Evolutionary conservation across 1,140 invertebrate species (phyloP).

Genomic region (Drosophila obscura): DNA sequence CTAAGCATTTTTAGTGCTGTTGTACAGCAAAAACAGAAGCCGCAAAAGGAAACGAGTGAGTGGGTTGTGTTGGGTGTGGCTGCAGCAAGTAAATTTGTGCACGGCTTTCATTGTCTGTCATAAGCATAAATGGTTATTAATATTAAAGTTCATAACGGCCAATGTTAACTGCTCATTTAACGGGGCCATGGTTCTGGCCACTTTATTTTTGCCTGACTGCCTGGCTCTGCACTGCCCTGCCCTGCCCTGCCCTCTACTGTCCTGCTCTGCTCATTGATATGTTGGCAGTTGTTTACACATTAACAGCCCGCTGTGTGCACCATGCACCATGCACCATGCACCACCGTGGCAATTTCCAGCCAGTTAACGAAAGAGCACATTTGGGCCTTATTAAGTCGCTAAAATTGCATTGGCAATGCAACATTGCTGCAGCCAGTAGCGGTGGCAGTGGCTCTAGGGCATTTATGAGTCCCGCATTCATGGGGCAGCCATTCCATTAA

Average conservation of each 20-base stretch:
- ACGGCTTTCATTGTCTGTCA: slow-evolving; percentile 70
- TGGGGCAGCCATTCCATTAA: not conserved
- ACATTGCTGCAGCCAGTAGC: not conserved
- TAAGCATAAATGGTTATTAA: slow-evolving; percentile 79
- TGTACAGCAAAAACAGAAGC: slow-evolving; percentile 66
- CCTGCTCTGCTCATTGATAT: slow-evolving; percentile 46
- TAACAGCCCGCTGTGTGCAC: slow-evolving; percentile 49
- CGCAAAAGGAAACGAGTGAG: slow-evolving; percentile 1
- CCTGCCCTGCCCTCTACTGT: not conserved
- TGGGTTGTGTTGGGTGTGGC: not conserved
- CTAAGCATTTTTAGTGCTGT: slow-evolving; percentile 74
- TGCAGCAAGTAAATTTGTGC: slow-evolving; percentile 23
- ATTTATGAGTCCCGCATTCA: not conserved
- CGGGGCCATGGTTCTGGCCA: slow-evolving; percentile 55
- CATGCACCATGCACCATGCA: not conserved
- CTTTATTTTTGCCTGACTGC: slow-evolving; percentile 53
- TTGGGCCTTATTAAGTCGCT: slow-evolving; percentile 65
- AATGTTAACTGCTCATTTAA: slow-evolving; percentile 62
- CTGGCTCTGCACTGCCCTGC: not conserved
- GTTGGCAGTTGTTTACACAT: slow-evolving; percentile 61
- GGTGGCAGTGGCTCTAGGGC: not conserved
- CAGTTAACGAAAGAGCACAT: slow-evolving; percentile 71
- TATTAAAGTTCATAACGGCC: slow-evolving; percentile 72
- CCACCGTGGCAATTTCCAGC: slow-evolving; percentile 32
- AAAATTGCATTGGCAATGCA: slow-evolving; percentile 33